Percentiles rank a stretch among this genome's conserved stretches.
These are phyloP conservation scores for Pseudorasbora parva DNA, from an alignment of 2,113 vertebrate genomes.

Conservation along the genomic window DNA sequence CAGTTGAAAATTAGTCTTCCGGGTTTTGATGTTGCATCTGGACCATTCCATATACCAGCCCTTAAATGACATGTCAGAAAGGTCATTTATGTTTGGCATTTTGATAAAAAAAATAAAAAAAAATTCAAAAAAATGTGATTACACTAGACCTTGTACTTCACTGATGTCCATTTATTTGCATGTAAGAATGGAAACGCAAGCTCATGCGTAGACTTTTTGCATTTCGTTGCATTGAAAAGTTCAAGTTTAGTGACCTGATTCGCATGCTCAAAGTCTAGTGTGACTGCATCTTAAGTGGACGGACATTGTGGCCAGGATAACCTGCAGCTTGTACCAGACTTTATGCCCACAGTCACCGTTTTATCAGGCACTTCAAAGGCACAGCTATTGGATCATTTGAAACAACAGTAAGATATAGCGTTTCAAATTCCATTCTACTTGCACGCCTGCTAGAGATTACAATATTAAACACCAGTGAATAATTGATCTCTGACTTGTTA, in stretches of 20 bases:
- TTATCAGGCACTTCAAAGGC: not conserved
- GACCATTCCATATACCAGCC: too few relatives aligned
- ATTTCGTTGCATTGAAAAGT: not conserved
- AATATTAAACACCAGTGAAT: constrained; percentile 1
- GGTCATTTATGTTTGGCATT: too few relatives aligned
- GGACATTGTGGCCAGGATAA: not conserved
- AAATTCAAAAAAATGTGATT: too few relatives aligned
- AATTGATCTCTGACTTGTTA: not conserved
- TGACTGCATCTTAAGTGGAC: not conserved
- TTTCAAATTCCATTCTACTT: not conserved
- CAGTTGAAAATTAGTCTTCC: too few relatives aligned
- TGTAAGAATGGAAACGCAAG: not conserved
- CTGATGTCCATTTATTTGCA: not conserved
- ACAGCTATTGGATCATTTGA: not conserved
- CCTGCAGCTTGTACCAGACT: not conserved
- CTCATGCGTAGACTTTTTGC: not conserved
- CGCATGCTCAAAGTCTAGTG: not conserved
- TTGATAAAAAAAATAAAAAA: not conserved
- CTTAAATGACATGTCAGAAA: too few relatives aligned
- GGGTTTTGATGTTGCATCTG: too few relatives aligned
- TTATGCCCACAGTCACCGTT: not conserved
- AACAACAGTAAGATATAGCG: not conserved
- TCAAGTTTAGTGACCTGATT: constrained; percentile 4
- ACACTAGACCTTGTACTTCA: not conserved
- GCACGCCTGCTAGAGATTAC: not conserved